Base-by-base conservation (phyloP, 1,140 invertebrate species). In the Drosophila kohkoa region DNA sequence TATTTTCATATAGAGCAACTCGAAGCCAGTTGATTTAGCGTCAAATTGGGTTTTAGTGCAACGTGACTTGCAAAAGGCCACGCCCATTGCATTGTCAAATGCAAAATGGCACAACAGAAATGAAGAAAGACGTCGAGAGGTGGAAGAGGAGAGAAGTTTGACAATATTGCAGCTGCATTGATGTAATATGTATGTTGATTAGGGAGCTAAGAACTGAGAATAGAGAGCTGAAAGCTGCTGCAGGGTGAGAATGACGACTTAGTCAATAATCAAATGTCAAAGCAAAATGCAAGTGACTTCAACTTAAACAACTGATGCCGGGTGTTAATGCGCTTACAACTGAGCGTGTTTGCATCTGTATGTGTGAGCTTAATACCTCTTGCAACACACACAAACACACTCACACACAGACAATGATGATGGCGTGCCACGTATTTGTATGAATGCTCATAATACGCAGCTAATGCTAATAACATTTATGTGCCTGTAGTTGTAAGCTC, bases 401-500 rank as follows among this genome's bases (percentile, higher is more conserved):
- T 45, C 6, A 45, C 13, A 54, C 13, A 54, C 48, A 20, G 1
- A 28, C 25, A 55, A 52, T 49, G 57, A 52, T 49, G 57, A 49
- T 38, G 35, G 15, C 38, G 30, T n/a, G 48, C 41, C 41, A 59
- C 55, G 60, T 75, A 55, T 70, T 79, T 69, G 68, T 66, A 35
- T 51, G 75, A 87, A 76, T 87, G 68, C 72, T 77, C 83, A 87
- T 87, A 87, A 87, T 87, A 74, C 79, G 67, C 73, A 77, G 38
- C 82, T 65, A 87, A 87, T 82, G 79, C 82, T 86, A 82, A 87
- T 87, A 87, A 87, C 83, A 87, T 77, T 82, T 75, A 82, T 82
- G 77, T 71, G 11, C 55, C 72, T 75, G 54, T 63, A 49, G 30
- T 60, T 32, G 58, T 68, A 45, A 62, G 58, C 55, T 41, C 28